Evolutionary conservation across 2,888 invertebrate genomes (phyloP).

Genomic region (Ctenicera cuprea): DNA sequence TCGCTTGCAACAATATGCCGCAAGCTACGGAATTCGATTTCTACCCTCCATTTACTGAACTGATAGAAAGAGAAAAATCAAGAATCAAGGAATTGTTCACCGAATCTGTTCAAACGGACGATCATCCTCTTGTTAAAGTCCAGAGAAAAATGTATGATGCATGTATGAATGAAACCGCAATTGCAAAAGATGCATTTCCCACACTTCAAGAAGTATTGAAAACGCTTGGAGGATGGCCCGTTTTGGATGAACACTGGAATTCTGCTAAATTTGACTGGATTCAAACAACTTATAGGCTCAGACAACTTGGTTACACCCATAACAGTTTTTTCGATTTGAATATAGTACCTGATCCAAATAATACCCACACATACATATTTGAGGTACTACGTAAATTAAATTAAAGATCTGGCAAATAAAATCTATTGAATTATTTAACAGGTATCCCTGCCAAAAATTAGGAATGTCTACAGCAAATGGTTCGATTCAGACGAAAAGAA

Average conservation of each 20-base stretch:
- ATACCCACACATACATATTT: slow-evolving; percentile 39
- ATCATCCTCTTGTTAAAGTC: slow-evolving; percentile 47
- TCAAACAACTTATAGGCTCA: slow-evolving; percentile 22
- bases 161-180: slow-evolving; percentile 67
- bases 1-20: slow-evolving; percentile 58
- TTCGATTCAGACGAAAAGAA: slow-evolving; percentile 37
- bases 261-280: slow-evolving; percentile 41
- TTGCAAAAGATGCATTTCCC: slow-evolving; percentile 60
- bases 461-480: slow-evolving; percentile 34
- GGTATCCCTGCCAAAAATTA: slow-evolving; percentile 40
- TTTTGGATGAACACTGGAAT: slow-evolving; percentile 41
- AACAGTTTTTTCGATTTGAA: slow-evolving; percentile 39
- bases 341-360: slow-evolving; percentile 35
- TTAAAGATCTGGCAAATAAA: too few relatives aligned
- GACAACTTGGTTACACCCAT: slow-evolving; percentile 41
- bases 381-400: slow-evolving; percentile 18
- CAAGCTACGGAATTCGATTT: slow-evolving; percentile 20
- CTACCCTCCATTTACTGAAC: slow-evolving; percentile 33
- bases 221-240: slow-evolving; percentile 45
- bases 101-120: slow-evolving; percentile 52
- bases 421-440: background rate
- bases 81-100: slow-evolving; percentile 58
- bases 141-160: slow-evolving; percentile 62
- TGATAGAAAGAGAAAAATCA: slow-evolving; percentile 30
- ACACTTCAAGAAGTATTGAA: slow-evolving; percentile 54